phyloP scores from a whole-genome alignment of 2,797 vertebrate species.

The Pogoniulus pusillus region DNA sequence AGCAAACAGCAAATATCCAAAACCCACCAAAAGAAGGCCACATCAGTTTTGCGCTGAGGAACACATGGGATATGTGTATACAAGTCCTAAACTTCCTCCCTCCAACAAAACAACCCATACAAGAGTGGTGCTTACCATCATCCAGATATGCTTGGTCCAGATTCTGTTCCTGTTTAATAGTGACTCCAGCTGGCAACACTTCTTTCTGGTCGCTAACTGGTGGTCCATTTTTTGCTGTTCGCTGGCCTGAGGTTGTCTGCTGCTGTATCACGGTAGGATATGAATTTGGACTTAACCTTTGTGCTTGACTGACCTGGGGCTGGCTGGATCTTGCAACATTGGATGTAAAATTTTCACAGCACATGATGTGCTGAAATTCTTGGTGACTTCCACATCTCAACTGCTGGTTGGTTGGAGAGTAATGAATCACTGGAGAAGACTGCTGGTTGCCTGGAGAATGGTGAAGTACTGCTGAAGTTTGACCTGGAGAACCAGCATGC shows the following conservation, averaged over 20 bases:
- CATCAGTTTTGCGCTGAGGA: neutral
- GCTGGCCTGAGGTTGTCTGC: conserved; percentile 81
- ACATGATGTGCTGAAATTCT: conserved; percentile 89
- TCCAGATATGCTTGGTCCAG: conserved; percentile 99
- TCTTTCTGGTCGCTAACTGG: conserved; percentile 83
- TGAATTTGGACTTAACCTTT: conserved; percentile 78
- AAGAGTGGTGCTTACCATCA: conserved; percentile 86
- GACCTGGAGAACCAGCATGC: conserved; percentile 87
- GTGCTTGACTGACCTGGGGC: conserved; percentile 73
- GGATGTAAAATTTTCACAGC: conserved; percentile 86
- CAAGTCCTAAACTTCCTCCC: neutral
- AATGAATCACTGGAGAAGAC: conserved; percentile 84
- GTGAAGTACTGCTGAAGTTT: conserved; percentile 74
- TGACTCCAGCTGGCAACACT: conserved; percentile 82
- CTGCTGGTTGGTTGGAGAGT: conserved; percentile 89
- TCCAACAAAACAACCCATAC: neutral
- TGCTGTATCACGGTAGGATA: conserved; percentile 95
- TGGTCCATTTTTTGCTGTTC: conserved; percentile 77
- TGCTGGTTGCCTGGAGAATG: conserved; percentile 74
- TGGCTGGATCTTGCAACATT: conserved; percentile 72
- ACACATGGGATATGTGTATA: neutral
- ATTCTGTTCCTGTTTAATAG: conserved; percentile 95
- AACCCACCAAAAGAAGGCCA: neutral
- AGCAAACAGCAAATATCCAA: neutral
- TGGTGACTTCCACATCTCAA: conserved; percentile 83